Evolutionary conservation across 2,113 vertebrate genomes (phyloP).

Genomic region (Notothenia coriiceps): DNA sequence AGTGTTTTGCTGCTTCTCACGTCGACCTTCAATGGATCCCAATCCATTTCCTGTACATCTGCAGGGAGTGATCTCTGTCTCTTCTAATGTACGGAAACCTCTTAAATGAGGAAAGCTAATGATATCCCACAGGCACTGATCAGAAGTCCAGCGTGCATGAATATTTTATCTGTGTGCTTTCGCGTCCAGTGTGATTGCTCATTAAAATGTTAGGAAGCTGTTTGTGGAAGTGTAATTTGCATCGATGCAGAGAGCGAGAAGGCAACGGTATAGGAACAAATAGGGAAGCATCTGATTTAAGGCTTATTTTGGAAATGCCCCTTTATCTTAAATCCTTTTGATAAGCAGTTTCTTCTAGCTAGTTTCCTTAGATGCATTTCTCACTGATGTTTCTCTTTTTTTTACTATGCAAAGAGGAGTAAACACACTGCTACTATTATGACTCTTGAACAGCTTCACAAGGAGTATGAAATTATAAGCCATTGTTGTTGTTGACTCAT

Average conservation of each 20-base stretch:
- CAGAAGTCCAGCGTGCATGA: conserved; percentile 70
- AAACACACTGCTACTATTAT: conserved; percentile 58
- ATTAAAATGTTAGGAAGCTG: conserved; percentile 74
- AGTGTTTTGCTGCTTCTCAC: conserved; percentile 38
- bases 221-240: conserved; percentile 72
- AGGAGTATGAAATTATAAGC: conserved; percentile 55
- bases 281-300: conserved; percentile 48
- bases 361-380: conserved; percentile 38
- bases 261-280: conserved; percentile 5
- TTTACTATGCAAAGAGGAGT: conserved; percentile 48
- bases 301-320: conserved; percentile 49
- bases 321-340: conserved; percentile 43
- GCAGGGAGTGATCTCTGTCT: conserved; percentile 50
- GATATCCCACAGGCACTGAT: conserved; percentile 74
- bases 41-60: conserved; percentile 50
- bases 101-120: conserved; percentile 71
- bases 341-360: conserved; percentile 35
- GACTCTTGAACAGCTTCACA: conserved; percentile 45
- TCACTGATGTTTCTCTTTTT: conserved; percentile 38
- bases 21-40: conserved; percentile 45
- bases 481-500: conserved; percentile 67
- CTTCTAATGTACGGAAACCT: conserved; percentile 61
- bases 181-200: conserved; percentile 72
- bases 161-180: conserved; percentile 76
- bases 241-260: conserved; percentile 31